phyloP scores from a whole-genome alignment of 2,113 vertebrate genomes.

The Pituophis catenifer region DNA sequence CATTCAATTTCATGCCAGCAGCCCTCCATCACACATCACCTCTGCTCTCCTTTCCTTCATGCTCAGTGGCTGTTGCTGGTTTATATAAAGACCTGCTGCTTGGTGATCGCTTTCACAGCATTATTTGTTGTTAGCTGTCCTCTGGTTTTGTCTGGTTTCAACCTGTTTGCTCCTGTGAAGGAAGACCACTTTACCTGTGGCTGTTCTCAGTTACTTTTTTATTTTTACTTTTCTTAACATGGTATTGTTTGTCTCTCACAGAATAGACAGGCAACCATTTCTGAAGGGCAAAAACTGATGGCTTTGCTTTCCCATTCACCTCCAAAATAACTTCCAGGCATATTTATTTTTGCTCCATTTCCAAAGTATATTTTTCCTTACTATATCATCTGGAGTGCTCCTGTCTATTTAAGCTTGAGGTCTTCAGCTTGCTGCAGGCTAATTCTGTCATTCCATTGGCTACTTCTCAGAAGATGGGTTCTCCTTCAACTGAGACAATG shows the following conservation, averaged over 20 bases:
- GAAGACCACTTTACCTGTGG: neutral
- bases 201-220: neutral
- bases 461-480: neutral
- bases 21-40: neutral
- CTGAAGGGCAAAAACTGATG: neutral
- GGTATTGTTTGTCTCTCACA: neutral
- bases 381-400: neutral
- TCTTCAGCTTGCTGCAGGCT: neutral
- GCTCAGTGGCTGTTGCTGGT: neutral
- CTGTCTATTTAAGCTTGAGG: neutral
- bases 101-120: neutral
- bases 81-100: neutral
- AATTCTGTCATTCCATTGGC: neutral
- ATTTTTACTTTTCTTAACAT: neutral
- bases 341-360: neutral
- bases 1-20: neutral
- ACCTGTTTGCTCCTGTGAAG: neutral
- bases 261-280: neutral
- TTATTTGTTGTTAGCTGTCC: neutral
- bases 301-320: neutral
- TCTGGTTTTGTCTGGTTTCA: neutral
- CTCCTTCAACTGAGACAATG: neutral
- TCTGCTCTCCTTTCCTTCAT: neutral
- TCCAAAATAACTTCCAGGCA: neutral
- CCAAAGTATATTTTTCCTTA: neutral